These are phyloP conservation scores for Cladopsammia gracilis DNA, from an alignment of 64 coral and sea anemone genomes.

Conservation along the genomic window DNA sequence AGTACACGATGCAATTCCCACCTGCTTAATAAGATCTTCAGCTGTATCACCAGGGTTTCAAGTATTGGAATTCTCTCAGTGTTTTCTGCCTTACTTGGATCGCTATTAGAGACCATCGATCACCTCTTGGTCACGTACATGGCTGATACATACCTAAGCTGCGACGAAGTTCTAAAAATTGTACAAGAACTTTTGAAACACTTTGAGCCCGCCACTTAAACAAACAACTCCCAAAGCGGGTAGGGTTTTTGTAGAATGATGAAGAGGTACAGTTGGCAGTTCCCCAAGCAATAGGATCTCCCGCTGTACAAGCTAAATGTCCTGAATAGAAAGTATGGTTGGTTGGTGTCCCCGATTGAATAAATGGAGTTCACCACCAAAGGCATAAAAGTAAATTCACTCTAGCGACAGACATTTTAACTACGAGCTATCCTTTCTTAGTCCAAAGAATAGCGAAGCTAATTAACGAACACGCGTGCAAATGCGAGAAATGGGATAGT, in stretches of 20 bases:
- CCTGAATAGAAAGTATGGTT: conserved; percentile 46
- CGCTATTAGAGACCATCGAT: too few relatives aligned
- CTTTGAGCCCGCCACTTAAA: conserved; percentile 9
- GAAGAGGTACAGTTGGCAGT: conserved; percentile 30
- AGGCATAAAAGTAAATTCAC: conserved; percentile 59
- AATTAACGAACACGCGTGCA: too few relatives aligned
- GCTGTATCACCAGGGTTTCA: too few relatives aligned
- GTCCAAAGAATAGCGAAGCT: not conserved
- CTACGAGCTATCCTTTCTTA: not conserved
- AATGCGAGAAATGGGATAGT: too few relatives aligned
- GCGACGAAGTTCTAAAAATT: conserved; percentile 50
- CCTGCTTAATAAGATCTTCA: too few relatives aligned
- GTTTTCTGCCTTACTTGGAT: too few relatives aligned
- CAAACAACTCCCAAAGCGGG: conserved; percentile 5
- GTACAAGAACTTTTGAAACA: conserved; percentile 61
- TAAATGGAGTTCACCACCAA: conserved; percentile 45
- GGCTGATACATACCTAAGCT: conserved; percentile 52
- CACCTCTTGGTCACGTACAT: not conserved
- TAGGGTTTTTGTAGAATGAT: conserved; percentile 8
- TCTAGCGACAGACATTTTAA: not conserved
- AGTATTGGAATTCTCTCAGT: too few relatives aligned
- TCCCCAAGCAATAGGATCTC: conserved; percentile 19
- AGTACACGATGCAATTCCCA: too few relatives aligned
- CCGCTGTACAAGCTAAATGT: not conserved
- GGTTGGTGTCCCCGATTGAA: conserved; percentile 12